These are phyloP conservation scores for Aspidiotus destructor DNA, from an alignment of 2,888 invertebrate species.

Conservation along the genomic window DNA sequence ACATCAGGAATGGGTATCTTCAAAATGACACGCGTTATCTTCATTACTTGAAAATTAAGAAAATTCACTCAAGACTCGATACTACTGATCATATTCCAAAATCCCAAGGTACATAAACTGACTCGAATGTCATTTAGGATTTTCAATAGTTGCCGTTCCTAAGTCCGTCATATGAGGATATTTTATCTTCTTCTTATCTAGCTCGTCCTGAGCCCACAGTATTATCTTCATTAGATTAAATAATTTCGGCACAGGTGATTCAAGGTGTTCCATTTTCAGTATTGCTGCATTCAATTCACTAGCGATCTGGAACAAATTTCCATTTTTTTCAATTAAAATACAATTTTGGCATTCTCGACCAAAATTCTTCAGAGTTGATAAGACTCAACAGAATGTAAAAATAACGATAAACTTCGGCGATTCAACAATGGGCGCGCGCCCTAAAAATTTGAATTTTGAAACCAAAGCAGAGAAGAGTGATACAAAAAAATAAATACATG, in stretches of 20 bases:
- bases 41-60: too few relatives aligned
- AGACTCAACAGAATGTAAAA: too few relatives aligned
- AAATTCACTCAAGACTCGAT: slow-evolving; percentile 23
- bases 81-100: slow-evolving; percentile 22
- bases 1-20: too few relatives aligned
- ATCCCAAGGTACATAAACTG: slow-evolving; percentile 16
- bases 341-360: too few relatives aligned
- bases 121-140: slow-evolving; percentile 34
- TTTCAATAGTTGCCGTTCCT: slow-evolving; percentile 63
- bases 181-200: slow-evolving; percentile 88
- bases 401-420: not conserved
- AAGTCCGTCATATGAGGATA: slow-evolving; percentile 93
- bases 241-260: slow-evolving; percentile 81
- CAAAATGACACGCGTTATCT: too few relatives aligned
- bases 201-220: slow-evolving; percentile 89
- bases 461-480: too few relatives aligned
- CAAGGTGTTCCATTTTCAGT: slow-evolving; percentile 82
- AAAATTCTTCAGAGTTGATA: too few relatives aligned
- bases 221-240: slow-evolving; percentile 85
- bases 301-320: slow-evolving; percentile 59
- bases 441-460: too few relatives aligned
- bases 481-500: too few relatives aligned
- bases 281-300: slow-evolving; percentile 98
- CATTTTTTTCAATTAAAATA: not conserved
- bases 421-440: too few relatives aligned